Conservation (phyloP, 2,797 vertebrate genomes). For the Fistularia tabacaria region DNA sequence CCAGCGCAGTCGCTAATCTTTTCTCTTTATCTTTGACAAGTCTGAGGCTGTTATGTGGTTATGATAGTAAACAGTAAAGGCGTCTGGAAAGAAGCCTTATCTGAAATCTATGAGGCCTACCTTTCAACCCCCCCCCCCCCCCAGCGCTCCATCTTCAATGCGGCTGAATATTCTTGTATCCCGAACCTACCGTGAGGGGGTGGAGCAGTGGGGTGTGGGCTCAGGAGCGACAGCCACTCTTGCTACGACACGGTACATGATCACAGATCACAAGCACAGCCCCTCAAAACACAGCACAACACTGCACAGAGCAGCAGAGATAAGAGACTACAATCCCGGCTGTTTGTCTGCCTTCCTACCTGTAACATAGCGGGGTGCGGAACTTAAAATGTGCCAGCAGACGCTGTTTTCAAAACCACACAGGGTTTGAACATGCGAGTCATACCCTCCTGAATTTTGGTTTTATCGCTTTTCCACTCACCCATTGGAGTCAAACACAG, state of each 20-base stretch:
- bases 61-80: conserved; percentile 72
- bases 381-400: conserved; percentile 56
- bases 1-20: conserved; percentile 63
- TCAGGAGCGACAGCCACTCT: conserved; percentile 64
- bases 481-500: conserved; percentile 49
- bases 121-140: conserved; percentile 50
- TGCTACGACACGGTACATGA: conserved; percentile 70
- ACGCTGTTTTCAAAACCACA: conserved; percentile 56
- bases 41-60: conserved; percentile 73
- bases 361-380: conserved; percentile 51
- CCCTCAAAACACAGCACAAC: conserved; percentile 69
- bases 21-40: conserved; percentile 69
- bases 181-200: conserved; percentile 53
- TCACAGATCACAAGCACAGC: conserved; percentile 72
- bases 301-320: conserved; percentile 45
- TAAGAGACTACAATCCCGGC: conserved; percentile 61
- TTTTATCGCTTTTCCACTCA: conserved; percentile 40
- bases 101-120: conserved; percentile 67
- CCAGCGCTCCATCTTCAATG: conserved; percentile 43
- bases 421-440: conserved; percentile 41
- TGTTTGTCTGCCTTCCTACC: conserved; percentile 60
- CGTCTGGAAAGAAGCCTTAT: conserved; percentile 72
- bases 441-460: conserved; percentile 47
- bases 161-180: conserved; percentile 52
- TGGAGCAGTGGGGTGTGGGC: conserved; percentile 53